Evolutionary conservation across 1,140 invertebrate species (phyloP), one percentile per base, ranked within the genome.

Genomic region (Berghia stephanieae): DNA sequence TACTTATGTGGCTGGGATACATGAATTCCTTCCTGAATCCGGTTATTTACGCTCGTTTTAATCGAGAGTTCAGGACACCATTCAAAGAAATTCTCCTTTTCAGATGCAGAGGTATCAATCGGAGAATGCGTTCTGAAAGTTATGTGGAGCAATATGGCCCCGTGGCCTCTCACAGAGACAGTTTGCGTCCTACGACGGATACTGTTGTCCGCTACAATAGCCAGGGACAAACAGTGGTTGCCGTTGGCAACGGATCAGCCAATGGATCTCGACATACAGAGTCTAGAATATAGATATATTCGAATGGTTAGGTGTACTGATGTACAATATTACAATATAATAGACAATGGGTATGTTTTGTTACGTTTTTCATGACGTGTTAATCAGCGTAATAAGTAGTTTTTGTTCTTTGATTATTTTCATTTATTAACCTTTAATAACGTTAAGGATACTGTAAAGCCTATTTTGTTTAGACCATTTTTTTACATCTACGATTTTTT

Each of bases 1-100:
- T 90, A n/a, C 84, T 89, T 40, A 79, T 88, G 74, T 91, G 91
- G 91, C 78, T 91, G 43, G 91, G 91, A 10, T 91, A 91, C 77
- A 88, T 86, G 31, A 91, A 91, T 79, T 91, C 90, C 72, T 90
- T 90, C 78, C 78, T 91, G n/a, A 91, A 91, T 83, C 91, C 91
- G n/a, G 82, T 91, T 55, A 91, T 91, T 77, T 91, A 91, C 81
- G 90, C 90, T 68, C 89, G 90, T 70, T 91, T 91, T 83, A 91
- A 91, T 78, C 83, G 90, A 63, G 91, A 91, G 52, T 91, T 91
- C 82, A 85, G 91, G 78, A 88, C 88, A 77, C 91, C 91, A 4
- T 91, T 91, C 80, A 86, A 88, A 68, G 90, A 91, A 85, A 91
- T 91, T 80, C 81, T 91, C 34, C 89, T 89, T 71, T 91, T 87